phyloP scores from a whole-genome alignment of 1,140 invertebrate species.

The Semibalanus balanoides region DNA sequence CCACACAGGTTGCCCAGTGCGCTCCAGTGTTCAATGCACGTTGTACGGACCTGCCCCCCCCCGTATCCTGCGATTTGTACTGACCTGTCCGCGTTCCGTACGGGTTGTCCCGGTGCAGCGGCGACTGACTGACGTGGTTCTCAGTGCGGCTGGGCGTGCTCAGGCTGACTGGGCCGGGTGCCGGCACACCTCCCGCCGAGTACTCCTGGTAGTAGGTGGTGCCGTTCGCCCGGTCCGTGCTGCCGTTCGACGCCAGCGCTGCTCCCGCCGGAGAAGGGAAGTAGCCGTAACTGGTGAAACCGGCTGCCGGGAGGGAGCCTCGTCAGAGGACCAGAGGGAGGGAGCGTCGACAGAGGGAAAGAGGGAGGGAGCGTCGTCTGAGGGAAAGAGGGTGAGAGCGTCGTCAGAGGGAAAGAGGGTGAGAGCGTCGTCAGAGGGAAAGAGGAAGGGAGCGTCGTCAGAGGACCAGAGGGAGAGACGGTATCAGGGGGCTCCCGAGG shows the following conservation, averaged over 20 bases:
- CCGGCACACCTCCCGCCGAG: neutral
- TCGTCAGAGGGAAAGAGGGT: no score
- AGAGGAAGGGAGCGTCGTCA: no score
- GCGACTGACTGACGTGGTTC: constrained; percentile 13
- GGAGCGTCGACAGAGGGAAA: no score
- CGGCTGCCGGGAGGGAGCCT: constrained; percentile 7
- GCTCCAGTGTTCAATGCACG: no score
- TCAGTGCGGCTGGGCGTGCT: neutral
- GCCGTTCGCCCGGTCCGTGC: constrained; percentile 6
- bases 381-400: no score
- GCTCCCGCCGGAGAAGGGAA: constrained; percentile 25
- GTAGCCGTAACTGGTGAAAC: constrained; percentile 30
- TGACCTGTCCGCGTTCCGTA: constrained; percentile 12
- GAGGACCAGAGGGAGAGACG: no score
- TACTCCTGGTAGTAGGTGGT: constrained; percentile 15
- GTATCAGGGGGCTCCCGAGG: no score
- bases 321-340: no score
- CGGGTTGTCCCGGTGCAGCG: constrained; percentile 11
- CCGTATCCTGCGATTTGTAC: neutral
- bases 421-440: no score
- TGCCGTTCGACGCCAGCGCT: constrained; percentile 12
- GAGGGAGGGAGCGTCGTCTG: no score
- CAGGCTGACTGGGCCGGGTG: neutral
- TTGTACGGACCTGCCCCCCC: no score
- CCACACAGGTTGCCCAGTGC: no score